phyloP scores from a whole-genome alignment of 2,797 vertebrate species.

The Clangula hyemalis region DNA sequence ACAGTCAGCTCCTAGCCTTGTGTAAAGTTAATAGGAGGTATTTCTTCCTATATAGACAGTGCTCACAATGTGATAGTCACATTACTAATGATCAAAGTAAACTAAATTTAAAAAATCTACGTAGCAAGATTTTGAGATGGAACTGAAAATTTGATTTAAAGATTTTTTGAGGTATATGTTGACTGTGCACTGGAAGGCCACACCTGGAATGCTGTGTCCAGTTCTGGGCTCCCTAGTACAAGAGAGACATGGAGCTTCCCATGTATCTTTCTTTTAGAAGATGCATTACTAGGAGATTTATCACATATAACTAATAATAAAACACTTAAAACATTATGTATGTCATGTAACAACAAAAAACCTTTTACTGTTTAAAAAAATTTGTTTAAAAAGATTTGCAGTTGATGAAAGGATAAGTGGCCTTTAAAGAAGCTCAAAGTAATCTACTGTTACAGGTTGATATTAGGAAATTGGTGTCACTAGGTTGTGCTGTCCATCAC shows the following conservation, averaged over 20 bases:
- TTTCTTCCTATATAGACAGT: background rate
- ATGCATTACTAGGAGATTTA: background rate
- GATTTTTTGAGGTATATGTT: background rate
- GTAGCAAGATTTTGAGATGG: background rate
- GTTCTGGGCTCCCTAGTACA: background rate
- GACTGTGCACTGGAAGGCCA: background rate
- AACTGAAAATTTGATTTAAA: background rate
- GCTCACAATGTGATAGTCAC: background rate
- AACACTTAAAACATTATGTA: background rate
- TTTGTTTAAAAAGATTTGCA: background rate
- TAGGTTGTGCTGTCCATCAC: background rate
- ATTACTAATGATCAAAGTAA: background rate
- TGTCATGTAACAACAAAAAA: background rate
- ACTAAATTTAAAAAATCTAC: background rate
- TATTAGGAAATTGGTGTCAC: background rate
- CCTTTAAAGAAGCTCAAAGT: background rate
- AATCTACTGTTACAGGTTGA: background rate
- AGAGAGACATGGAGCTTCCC: background rate
- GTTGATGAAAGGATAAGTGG: background rate
- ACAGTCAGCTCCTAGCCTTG: background rate
- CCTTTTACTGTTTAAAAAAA: background rate
- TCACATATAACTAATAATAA: background rate
- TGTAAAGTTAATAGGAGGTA: background rate
- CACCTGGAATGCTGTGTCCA: background rate
- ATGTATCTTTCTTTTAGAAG: background rate